Base-by-base conservation (phyloP, 1,140 invertebrate genomes). In the Araneus ventricosus region DNA sequence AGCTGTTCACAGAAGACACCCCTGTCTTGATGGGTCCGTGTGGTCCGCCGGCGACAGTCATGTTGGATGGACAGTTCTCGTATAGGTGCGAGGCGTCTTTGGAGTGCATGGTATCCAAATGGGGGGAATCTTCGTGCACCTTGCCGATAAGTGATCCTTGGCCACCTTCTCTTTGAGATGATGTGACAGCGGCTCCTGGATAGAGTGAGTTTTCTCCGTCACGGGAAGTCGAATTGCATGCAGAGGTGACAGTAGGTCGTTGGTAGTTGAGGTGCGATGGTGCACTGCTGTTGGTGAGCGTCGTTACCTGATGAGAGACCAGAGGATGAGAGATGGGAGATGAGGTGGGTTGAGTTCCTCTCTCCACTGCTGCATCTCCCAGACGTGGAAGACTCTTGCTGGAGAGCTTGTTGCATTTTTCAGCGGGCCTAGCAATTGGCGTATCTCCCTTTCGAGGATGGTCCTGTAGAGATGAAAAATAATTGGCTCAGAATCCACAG, bases 401-500 rank as follows among this genome's bases (percentile, higher is more conserved):
- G 94, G 97, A 98, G 93, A 99, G 96, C 96, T 99, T 99, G 96
- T 99, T 99, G 96, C 99, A 99, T 96, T 99, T 99, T 7, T 99
- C 99, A 84, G 99, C 98, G 94, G 99, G 96, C 98, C 99, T 99
- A 89, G 99, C 99, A 95, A 99, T 95, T 14, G 99, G 99, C 93
- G 98, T 99, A 88, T 98, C 98, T 90, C 98, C 97, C 94, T 99
- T 96, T 94, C 98, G 98, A 94, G 98, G 98, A 95, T 99, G 98
- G 96, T 99, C 98, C 98, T 99, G 97, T 5, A 37, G 57, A 37
- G 27, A 87, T n/a, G 17, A 87, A 63, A 37, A 87, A 67, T 10
- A 67, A n/a, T 14, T 67, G 24, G 27, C 17, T 52, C 45, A 52
- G 10, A 52, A 52, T 52, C 45, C 10, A 52, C 17, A 52, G 45